Conservation (phyloP, 1,140 invertebrate species). For the Akabosia matsudoensis region DNA sequence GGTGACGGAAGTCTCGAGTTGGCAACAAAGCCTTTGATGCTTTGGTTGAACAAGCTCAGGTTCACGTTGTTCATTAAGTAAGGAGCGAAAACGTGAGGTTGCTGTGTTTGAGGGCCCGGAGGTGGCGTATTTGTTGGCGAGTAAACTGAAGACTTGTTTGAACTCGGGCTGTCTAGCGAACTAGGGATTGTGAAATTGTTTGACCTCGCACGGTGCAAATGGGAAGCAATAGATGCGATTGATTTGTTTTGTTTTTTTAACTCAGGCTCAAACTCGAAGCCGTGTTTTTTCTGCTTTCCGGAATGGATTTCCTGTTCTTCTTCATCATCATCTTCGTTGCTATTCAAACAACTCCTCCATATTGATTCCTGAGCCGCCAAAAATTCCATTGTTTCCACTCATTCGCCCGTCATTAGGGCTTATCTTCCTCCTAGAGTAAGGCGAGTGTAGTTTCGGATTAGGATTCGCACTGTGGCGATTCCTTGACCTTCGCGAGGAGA, state of each 20-base stretch:
- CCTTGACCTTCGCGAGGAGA: conserved; percentile 81
- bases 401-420: conserved; percentile 87
- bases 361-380: not conserved
- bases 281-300: too few relatives aligned
- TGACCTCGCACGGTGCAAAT: not conserved
- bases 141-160: not conserved
- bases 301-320: too few relatives aligned
- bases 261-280: too few relatives aligned
- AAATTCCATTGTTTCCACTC: conserved; percentile 13
- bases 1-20: not conserved
- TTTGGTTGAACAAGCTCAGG: not conserved
- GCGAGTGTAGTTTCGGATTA: conserved; percentile 96
- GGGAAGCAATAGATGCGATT: not conserved
- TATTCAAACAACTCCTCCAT: not conserved
- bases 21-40: not conserved
- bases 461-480: conserved; percentile 97
- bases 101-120: not conserved
- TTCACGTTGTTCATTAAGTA: not conserved
- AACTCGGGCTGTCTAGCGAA: not conserved
- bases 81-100: not conserved
- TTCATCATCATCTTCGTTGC: not conserved
- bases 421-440: conserved; percentile 84
- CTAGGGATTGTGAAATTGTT: not conserved
- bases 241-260: too few relatives aligned
- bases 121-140: not conserved